Base-by-base conservation (phyloP, 2,888 invertebrate genomes). In the Callosobruchus maculatus region DNA sequence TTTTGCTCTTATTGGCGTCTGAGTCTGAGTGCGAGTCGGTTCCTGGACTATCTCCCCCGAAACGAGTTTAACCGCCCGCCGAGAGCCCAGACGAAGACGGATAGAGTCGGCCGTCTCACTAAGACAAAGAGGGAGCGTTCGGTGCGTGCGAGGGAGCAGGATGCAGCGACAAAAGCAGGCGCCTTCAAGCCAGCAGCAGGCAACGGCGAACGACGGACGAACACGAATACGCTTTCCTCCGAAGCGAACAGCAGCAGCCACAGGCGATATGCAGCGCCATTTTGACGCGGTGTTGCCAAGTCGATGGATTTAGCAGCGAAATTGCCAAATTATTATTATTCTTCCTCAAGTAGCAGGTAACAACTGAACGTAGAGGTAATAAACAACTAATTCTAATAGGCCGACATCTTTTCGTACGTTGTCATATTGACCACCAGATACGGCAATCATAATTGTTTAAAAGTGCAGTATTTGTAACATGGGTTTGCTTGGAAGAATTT, bases 181-280 rank as follows among this genome's bases (percentile, higher is more conserved):
- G 49, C 49, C 13, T 49, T 49, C 49, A 49, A 49, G 49, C 49
- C 18, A 49, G 49, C 1, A n/a, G n/a, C n/a, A n/a, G n/a, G n/a
- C n/a, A n/a, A n/a, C n/a, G n/a, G n/a, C n/a, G n/a, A n/a, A n/a
- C 49, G 49, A 18, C 13, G 5, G 3, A 18, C 13, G 49, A 13
- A 49, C 49, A 7, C 49, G 49, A 49, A 49, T 49, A 49, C 71
- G 70, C 73, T 72, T 67, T 72, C 67, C 69, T 72, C 67, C 71
- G 31, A 71, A 31, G 71, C 31, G 31, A 22, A 66, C 49, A 71
- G 21, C 70, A 71, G 21, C 70, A 22, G 70, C 49, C 49, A 49
- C 49, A 49, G 49, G 49, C 49, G 3, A 49, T 49, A 49, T 18
- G 49, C 49, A 49, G 49, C 49, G 49, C 49, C 49, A 69, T 67